phyloP scores from a whole-genome alignment of 1,140 invertebrate species.

The Scaptomyza graminum region DNA sequence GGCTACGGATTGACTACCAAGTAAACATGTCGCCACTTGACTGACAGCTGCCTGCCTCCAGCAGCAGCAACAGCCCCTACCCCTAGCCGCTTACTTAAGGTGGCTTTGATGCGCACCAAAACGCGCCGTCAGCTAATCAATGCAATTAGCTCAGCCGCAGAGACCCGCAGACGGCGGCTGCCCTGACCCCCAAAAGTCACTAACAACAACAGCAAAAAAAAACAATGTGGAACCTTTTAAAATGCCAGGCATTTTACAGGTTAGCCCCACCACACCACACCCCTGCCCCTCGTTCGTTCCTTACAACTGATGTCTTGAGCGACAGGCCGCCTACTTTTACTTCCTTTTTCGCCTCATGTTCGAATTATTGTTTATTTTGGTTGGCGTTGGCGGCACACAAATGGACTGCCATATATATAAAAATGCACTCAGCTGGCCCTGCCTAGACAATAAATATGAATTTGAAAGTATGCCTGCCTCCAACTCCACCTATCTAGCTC shows the following conservation, averaged over 20 bases:
- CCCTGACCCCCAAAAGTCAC: conserved; percentile 60
- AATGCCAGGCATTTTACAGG: conserved; percentile 76
- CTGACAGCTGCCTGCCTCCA: conserved; percentile 74
- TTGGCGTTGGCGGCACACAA: conserved; percentile 63
- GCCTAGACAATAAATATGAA: conserved; percentile 83
- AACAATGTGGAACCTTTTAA: conserved; percentile 79
- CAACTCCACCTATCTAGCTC: conserved; percentile 20
- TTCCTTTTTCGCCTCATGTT: conserved; percentile 37
- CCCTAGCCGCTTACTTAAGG: not conserved
- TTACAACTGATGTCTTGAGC: not conserved
- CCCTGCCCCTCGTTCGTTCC: too few relatives aligned
- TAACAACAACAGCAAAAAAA: not conserved
- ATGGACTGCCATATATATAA: conserved; percentile 81
- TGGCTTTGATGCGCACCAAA: conserved; percentile 75
- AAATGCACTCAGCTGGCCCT: conserved; percentile 75
- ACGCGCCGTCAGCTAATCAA: conserved; percentile 80
- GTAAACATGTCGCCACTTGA: conserved; percentile 81
- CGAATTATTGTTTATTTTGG: conserved; percentile 83
- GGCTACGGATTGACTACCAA: conserved; percentile 54
- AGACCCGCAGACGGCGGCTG: conserved; percentile 2
- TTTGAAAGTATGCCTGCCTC: conserved; percentile 74
- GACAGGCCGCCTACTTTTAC: conserved; percentile 34
- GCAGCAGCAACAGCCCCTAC: not conserved
- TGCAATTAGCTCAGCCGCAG: conserved; percentile 73
- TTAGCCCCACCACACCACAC: conserved; percentile 16